These are phyloP conservation scores for Sebastes ruberrimus DNA, from an alignment of 2,797 vertebrate genomes.

Conservation along the genomic window DNA sequence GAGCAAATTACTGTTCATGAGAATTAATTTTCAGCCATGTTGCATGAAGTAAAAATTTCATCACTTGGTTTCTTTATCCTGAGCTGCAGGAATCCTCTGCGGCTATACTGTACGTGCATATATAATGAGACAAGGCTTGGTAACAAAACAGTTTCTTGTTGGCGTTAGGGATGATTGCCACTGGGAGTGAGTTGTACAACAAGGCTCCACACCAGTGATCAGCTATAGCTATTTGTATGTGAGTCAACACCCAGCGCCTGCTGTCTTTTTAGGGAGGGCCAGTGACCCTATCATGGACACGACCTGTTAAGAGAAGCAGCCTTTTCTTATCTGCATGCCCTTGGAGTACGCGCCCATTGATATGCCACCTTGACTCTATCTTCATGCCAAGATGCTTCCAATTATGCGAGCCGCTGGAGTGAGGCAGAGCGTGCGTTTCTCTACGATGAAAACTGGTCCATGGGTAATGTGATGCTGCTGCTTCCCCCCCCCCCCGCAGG, in stretches of 20 bases:
- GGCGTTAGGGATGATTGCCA: conserved; percentile 48
- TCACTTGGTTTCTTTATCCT: conserved; percentile 23
- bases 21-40: conserved; percentile 17
- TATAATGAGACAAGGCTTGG: conserved; percentile 46
- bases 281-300: conserved; percentile 74
- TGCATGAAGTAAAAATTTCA: conserved; percentile 19
- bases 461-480: conserved; percentile 76
- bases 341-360: conserved; percentile 83
- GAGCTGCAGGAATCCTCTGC: conserved; percentile 20
- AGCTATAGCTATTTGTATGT: conserved; percentile 68
- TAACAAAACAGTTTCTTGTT: conserved; percentile 52
- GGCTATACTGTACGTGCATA: conserved; percentile 30
- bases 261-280: conserved; percentile 64
- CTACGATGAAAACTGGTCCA: conserved; percentile 74
- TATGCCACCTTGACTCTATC: conserved; percentile 85
- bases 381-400: conserved; percentile 86
- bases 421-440: conserved; percentile 81
- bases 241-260: conserved; percentile 42
- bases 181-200: conserved; percentile 47
- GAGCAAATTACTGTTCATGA: background rate
- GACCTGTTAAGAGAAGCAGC: conserved; percentile 73
- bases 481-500: conserved; percentile 59
- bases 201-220: conserved; percentile 52
- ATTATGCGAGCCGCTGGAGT: conserved; percentile 85
- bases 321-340: conserved; percentile 82